phyloP scores from a whole-genome alignment of 2,888 invertebrate genomes.

The Cephus sareptanus region DNA sequence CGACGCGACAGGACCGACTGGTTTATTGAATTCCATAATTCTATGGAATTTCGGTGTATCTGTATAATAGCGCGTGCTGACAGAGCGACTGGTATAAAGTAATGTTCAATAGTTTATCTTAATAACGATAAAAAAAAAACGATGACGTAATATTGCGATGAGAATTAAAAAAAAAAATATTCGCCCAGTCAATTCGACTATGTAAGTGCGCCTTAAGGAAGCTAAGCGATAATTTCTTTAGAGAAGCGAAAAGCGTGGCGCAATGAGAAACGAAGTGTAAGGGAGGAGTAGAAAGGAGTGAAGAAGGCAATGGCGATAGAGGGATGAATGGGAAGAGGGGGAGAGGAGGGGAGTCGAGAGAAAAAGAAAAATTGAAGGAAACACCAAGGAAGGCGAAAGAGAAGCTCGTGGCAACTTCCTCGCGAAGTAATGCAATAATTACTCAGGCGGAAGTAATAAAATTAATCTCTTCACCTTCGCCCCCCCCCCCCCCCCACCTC shows the following conservation, averaged over 20 bases:
- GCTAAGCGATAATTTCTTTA: neutral
- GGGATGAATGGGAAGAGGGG: neutral
- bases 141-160: neutral
- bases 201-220: neutral
- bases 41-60: neutral
- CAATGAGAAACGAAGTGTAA: constrained; percentile 7
- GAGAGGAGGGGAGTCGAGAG: constrained; percentile 24
- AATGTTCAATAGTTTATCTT: neutral
- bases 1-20: neutral
- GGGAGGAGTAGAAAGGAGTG: neutral
- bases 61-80: neutral
- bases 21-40: neutral
- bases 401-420: constrained; percentile 43
- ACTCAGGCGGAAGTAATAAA: constrained; percentile 64
- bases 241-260: constrained; percentile 1
- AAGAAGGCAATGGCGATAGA: neutral
- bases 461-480: constrained; percentile 54
- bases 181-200: neutral
- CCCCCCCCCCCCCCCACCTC: constrained; percentile 13
- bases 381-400: constrained; percentile 21
- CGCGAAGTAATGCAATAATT: constrained; percentile 63
- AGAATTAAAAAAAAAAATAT: neutral
- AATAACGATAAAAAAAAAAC: neutral
- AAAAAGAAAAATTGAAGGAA: neutral
- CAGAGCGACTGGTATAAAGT: neutral